Conservation (phyloP, 2,113 vertebrate genomes). For the Galeopterus variegatus region DNA sequence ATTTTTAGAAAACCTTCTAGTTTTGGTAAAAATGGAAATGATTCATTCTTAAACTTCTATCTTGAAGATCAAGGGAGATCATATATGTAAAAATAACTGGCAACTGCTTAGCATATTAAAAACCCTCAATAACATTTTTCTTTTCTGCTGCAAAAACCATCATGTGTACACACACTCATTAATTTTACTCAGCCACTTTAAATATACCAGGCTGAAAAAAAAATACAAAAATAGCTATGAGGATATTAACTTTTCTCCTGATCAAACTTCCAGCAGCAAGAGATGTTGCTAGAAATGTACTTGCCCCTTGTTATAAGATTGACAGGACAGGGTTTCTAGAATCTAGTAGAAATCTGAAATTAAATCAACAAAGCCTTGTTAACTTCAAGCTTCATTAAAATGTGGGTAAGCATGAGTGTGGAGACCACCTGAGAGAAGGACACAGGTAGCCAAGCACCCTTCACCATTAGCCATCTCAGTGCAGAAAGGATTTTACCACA, state of each 20-base stretch:
- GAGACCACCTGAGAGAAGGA: slow-evolving; percentile 20
- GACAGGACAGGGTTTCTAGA: background rate
- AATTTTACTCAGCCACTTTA: slow-evolving; percentile 21
- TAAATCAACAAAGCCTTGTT: slow-evolving; percentile 64
- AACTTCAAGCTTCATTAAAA: slow-evolving; percentile 68
- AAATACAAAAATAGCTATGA: background rate
- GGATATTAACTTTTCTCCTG: slow-evolving; percentile 29
- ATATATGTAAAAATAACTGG: slow-evolving; percentile 36
- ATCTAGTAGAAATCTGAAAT: slow-evolving; percentile 60
- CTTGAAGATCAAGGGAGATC: slow-evolving; percentile 18
- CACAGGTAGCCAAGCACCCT: slow-evolving; percentile 13
- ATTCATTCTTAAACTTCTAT: slow-evolving; percentile 58
- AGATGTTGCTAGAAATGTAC: slow-evolving; percentile 1
- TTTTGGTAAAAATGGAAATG: slow-evolving; percentile 60
- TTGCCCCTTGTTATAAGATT: slow-evolving; percentile 14
- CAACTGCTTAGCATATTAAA: background rate
- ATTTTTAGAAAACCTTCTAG: background rate
- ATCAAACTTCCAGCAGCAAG: slow-evolving; percentile 1
- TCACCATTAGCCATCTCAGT: background rate
- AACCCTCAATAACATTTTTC: slow-evolving; percentile 38
- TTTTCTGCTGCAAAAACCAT: slow-evolving; percentile 32
- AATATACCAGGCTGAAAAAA: slow-evolving; percentile 46
- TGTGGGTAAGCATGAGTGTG: background rate
- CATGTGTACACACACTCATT: background rate
- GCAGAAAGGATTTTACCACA: background rate